A percentile compares a stretch with the other conserved stretches of the same genome.
Evolutionary conservation across 2,113 vertebrate genomes (phyloP).

Genomic region (Campylorhamphus procurvoides): DNA sequence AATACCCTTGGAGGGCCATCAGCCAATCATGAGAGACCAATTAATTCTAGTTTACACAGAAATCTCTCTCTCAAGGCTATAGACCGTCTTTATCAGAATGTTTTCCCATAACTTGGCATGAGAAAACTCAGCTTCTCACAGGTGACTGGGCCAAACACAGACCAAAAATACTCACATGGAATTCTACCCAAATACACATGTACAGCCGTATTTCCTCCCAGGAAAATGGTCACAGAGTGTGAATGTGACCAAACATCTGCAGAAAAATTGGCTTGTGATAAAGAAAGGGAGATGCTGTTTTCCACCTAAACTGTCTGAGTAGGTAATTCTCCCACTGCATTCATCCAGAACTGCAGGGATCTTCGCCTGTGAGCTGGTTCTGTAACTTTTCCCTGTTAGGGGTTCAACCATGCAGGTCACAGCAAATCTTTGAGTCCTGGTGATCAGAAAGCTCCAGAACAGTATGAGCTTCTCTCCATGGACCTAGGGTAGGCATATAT

Average conservation of each 20-base stretch:
- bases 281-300: background rate
- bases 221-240: background rate
- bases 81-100: too few species aligned
- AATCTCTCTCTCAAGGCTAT: too few species aligned
- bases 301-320: background rate
- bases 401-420: background rate
- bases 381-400: background rate
- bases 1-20: too few species aligned
- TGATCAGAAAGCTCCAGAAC: background rate
- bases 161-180: too few species aligned
- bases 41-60: too few species aligned
- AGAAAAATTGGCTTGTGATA: background rate
- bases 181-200: too few species aligned
- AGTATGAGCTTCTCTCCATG: background rate
- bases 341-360: background rate
- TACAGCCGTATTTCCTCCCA: fast-evolving
- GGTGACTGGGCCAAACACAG: too few species aligned
- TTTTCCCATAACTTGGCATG: too few species aligned
- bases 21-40: too few species aligned
- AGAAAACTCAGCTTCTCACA: too few species aligned
- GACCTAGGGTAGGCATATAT: background rate
- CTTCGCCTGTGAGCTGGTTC: background rate
- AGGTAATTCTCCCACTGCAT: background rate
- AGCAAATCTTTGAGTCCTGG: background rate
- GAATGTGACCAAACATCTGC: background rate